Base-by-base conservation (phyloP, 2,113 vertebrate genomes). In the Xiphorhynchus elegans region DNA sequence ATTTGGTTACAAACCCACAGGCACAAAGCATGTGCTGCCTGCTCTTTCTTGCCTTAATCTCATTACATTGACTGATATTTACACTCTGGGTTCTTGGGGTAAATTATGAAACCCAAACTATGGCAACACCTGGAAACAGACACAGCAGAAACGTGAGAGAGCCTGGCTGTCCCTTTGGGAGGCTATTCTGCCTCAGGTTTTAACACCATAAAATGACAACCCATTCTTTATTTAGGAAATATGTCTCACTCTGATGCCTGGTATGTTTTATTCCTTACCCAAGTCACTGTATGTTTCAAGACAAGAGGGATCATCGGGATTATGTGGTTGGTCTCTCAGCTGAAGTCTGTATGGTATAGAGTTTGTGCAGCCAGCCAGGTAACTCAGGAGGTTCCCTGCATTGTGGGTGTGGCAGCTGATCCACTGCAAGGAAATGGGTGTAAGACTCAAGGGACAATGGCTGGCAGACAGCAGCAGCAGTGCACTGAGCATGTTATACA, bases 101-200 rank as follows among this genome's bases (percentile, higher is more conserved):
- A 55, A 83, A 33, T 72, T 42, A 76, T 55, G 58, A 87, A 95
- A 96, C 87, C 67, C 67, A 44, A 87, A 70, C 78, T 83, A 21
- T n/a, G 59, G 49, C 87, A 93, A 24, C 90, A 90, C 84, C 90
- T 95, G 85, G 83, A 85, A 93, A 83, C 12, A 85, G 82, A 67
- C 81, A 49, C 50, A 83, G 76, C 55, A 93, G 90, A 93, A 96
- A 93, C 33, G 9, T 26, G 67, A 95, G 90, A 94, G 39, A 17
- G 2, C 50, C 55, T 37, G 49, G 37, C 39, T 91, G 24, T 85
- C 82, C 84, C 84, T 39, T 0, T 7, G 59, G 82, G 89, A 94
- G 60, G 16, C 35, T 93, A 6, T 39, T 75, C 75, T 83, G 74
- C 74, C 46, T 73, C 42, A 39, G 49, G 12, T 76, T 82, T 94